phyloP scores from a whole-genome alignment of 2,888 invertebrate genomes.

The Taenaris catops region DNA sequence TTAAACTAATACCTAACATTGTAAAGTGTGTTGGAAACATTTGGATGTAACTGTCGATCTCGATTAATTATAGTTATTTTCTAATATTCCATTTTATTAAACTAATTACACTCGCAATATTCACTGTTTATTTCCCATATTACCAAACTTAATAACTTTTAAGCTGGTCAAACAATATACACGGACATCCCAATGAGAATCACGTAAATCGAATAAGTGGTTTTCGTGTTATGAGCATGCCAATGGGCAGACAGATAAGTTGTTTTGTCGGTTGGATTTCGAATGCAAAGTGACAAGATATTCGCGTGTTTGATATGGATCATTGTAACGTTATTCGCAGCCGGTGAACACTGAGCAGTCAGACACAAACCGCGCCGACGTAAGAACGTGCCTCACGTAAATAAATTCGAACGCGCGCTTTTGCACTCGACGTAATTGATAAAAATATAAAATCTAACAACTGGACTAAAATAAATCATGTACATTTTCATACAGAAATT shows the following conservation, averaged over 20 bases:
- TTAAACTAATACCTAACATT: too few species aligned
- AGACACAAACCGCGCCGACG: constrained; percentile 39
- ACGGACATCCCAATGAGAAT: too few species aligned
- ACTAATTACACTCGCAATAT: too few species aligned
- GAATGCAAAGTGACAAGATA: constrained; percentile 24
- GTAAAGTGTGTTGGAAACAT: too few species aligned
- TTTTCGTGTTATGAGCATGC: too few species aligned
- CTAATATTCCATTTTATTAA: too few species aligned
- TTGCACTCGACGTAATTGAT: constrained; percentile 32
- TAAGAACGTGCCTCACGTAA: constrained; percentile 39
- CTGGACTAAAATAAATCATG: constrained; percentile 27
- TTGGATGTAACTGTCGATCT: too few species aligned
- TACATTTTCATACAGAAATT: constrained; percentile 12
- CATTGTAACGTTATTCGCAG: constrained; percentile 8
- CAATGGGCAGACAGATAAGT: too few species aligned
- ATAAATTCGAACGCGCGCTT: constrained; percentile 36
- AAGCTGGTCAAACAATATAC: constrained; percentile 14
- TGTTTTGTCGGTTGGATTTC: too few species aligned
- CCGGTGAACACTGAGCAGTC: constrained; percentile 45
- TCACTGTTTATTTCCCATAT: too few species aligned
- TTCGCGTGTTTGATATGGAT: constrained; percentile 23
- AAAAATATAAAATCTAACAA: constrained; percentile 23
- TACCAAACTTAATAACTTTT: constrained; percentile 11
- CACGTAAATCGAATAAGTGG: too few species aligned
- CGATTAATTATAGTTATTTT: too few species aligned